These are phyloP conservation scores for Nesometra sesokonis DNA, from an alignment of 35 echinoderm and acorn worm species.

Conservation along the genomic window DNA sequence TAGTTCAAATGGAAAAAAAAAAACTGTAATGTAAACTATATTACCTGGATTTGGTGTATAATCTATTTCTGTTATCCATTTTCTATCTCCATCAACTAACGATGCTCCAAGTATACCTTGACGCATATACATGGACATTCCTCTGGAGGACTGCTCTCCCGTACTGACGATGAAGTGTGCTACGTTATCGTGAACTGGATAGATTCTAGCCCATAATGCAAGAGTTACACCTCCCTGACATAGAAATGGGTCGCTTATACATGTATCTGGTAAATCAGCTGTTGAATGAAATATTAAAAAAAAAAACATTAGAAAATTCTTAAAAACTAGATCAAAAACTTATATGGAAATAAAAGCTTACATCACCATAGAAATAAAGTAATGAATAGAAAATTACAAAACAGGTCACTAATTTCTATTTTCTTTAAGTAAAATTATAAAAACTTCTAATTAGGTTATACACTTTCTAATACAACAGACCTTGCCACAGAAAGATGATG, in stretches of 20 bases:
- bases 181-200: conserved; percentile 51
- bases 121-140: conserved; percentile 70
- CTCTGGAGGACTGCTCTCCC: conserved; percentile 66
- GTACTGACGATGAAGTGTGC: conserved; percentile 81
- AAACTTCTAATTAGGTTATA: too few relatives aligned
- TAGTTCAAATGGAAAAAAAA: too few relatives aligned
- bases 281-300: not conserved
- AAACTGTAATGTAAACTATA: too few relatives aligned
- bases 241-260: conserved; percentile 42
- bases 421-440: too few relatives aligned
- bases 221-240: conserved; percentile 55
- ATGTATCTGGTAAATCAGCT: conserved; percentile 60
- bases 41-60: not conserved
- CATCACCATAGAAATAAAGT: too few relatives aligned
- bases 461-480: too few relatives aligned
- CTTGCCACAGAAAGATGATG: too few relatives aligned
- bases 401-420: too few relatives aligned
- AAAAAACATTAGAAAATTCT: too few relatives aligned
- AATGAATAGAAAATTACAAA: too few relatives aligned
- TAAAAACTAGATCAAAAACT: too few relatives aligned
- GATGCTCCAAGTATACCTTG: conserved; percentile 63
- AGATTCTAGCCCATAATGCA: conserved; percentile 56
- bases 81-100: conserved; percentile 45
- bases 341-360: too few relatives aligned
- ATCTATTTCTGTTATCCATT: conserved; percentile 60